Percentiles rank a stretch among this genome's conserved stretches.
Evolutionary conservation across 1,140 invertebrate species (phyloP).

Genomic region (Homalodisca vitripennis): DNA sequence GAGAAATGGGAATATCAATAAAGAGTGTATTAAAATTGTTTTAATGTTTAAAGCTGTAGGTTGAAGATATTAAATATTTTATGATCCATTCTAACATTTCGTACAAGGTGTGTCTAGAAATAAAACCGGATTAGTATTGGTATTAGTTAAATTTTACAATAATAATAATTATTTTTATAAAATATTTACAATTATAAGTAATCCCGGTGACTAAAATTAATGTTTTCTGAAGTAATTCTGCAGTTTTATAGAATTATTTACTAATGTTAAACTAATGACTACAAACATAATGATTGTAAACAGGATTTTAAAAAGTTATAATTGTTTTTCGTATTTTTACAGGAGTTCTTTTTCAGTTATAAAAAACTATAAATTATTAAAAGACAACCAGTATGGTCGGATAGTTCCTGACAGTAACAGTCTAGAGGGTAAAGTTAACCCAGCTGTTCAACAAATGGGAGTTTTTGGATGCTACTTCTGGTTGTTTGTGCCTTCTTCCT

Average conservation of each 20-base stretch:
- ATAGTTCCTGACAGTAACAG: slow-evolving; percentile 28
- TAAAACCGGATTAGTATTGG: too few species aligned
- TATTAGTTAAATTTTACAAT: not conserved
- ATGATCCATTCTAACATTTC: too few species aligned
- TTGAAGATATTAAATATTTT: too few species aligned
- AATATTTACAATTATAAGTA: not conserved
- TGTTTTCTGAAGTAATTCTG: too few species aligned
- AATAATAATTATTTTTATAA: not conserved
- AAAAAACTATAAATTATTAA: slow-evolving; percentile 57
- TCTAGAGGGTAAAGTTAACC: slow-evolving; percentile 34
- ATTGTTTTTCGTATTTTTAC: slow-evolving; percentile 40
- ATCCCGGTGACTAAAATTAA: too few species aligned
- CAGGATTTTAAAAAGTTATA: not conserved
- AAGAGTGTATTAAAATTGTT: too few species aligned
- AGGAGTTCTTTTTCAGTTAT: slow-evolving; percentile 57
- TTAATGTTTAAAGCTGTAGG: too few species aligned
- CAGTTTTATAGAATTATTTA: too few species aligned
- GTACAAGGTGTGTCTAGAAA: too few species aligned
- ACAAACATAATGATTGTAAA: not conserved
- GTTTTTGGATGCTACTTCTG: slow-evolving; percentile 70
- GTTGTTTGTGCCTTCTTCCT: slow-evolving; percentile 65
- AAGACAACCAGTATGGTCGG: slow-evolving; percentile 38
- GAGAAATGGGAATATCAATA: too few species aligned
- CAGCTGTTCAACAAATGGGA: slow-evolving; percentile 27
- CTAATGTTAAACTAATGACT: not conserved